These are phyloP conservation scores for Melinaea marsaeus DNA, from an alignment of 2,888 invertebrate genomes.

Conservation along the genomic window DNA sequence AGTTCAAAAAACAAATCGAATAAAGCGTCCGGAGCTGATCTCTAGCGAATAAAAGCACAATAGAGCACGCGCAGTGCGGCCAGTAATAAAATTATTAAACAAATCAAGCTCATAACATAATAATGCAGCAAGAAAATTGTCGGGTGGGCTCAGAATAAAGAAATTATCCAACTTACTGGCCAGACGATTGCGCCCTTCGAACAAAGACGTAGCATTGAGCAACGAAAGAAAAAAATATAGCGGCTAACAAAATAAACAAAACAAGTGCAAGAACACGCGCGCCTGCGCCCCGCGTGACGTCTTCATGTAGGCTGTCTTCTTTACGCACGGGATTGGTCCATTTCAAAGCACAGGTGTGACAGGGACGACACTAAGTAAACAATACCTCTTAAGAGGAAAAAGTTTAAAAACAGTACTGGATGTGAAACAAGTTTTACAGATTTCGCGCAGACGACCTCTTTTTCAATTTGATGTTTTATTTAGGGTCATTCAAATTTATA, in stretches of 20 bases:
- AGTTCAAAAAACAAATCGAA: conserved; percentile 27
- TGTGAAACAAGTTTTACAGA: conserved; percentile 74
- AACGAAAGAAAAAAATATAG: conserved; percentile 54
- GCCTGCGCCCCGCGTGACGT: conserved; percentile 74
- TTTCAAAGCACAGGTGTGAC: conserved; percentile 42
- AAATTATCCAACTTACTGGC: conserved; percentile 73
- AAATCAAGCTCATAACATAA: conserved; percentile 77
- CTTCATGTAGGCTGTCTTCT: conserved; percentile 69
- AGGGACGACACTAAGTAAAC: conserved; percentile 50
- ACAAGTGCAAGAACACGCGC: conserved; percentile 76
- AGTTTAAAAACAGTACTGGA: conserved; percentile 70
- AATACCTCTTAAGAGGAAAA: conserved; percentile 66
- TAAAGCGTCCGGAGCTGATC: conserved; percentile 27
- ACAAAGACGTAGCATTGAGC: conserved; percentile 73
- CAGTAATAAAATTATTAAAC: conserved; percentile 78
- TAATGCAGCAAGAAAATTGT: conserved; percentile 75
- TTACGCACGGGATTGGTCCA: conserved; percentile 51
- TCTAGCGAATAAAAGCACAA: conserved; percentile 42
- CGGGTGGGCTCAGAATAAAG: conserved; percentile 73
- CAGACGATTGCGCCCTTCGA: conserved; percentile 66
- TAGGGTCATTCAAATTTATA: conserved; percentile 39
- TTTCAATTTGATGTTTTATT: conserved; percentile 51
- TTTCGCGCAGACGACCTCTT: conserved; percentile 66
- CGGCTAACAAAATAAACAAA: conserved; percentile 71
- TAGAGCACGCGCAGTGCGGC: conserved; percentile 52